Base-by-base conservation (phyloP, 2,888 invertebrate species). In the Phlogophora meticulosa region DNA sequence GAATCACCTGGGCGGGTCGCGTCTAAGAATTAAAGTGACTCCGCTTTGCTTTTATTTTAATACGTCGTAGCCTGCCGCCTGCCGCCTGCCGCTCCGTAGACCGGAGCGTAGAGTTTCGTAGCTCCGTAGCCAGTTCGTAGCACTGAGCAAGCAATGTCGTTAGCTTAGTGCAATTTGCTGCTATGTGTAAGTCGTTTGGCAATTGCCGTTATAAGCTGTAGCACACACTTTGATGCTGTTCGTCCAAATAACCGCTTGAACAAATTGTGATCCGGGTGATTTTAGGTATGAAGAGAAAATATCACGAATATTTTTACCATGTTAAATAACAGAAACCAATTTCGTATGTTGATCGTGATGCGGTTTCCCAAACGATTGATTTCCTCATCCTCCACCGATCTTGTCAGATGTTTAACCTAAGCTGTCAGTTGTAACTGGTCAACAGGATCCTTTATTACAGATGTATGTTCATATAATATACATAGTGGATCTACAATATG, bases 1-100 rank as follows among this genome's bases (percentile, higher is more conserved):
- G 49, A 80, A 80, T 80, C 64, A 82, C 80, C 80, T 82, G 74
- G 75, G 80, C 61, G 80, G 82, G 82, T 63, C 71, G 77, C 77
- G 77, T 75, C 61, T 61, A 45, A 81, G 80, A 82, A 77, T 77
- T 72, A 80, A 81, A 82, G 68, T 80, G 80, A 72, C 72, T 74
- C 70, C 72, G 62, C 53, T 80, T 80, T 80, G 80, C 72, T 80
- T 77, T 82, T 77, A 82, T 81, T 81, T 82, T 81, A 81, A 82
- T 82, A 78, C 63, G 67, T 71, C 70, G 76, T 72, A 71, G 76
- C 57, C 67, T 70, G 49, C 55, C 65, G 75, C 43, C 67, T 70
- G 49, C 55, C 65, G 75, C 43, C 77, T 80, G 59, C 45, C 52
- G 60, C 61, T 46, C 48, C 66, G 74, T 82, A 76, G 72, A 75